A percentile compares a stretch with the other conserved stretches of the same genome.
These are phyloP conservation scores for Philantomba maxwellii DNA, from an alignment of 2,113 vertebrate species.

Conservation along the genomic window DNA sequence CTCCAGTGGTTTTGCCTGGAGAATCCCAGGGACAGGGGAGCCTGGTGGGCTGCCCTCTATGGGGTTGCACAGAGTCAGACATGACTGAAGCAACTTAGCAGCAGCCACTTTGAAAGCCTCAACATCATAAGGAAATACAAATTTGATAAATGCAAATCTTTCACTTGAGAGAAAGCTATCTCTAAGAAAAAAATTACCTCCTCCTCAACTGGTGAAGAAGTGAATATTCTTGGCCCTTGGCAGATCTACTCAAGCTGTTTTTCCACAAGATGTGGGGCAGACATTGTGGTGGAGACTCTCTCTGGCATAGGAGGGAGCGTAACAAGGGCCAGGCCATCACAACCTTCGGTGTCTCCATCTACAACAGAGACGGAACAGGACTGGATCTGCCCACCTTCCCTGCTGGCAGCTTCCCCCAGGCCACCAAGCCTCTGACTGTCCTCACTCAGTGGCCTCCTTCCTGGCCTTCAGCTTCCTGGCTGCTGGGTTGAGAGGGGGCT, in stretches of 20 bases:
- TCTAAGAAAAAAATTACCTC: not conserved
- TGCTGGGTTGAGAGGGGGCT: not conserved
- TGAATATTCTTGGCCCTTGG: not conserved
- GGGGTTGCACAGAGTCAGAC: too few relatives aligned
- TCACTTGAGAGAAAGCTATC: not conserved
- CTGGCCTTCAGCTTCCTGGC: not conserved
- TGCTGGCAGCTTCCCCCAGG: not conserved
- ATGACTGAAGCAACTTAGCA: too few relatives aligned
- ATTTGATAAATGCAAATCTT: not conserved
- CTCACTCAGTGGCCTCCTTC: not conserved
- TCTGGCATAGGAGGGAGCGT: not conserved
- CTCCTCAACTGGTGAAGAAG: not conserved
- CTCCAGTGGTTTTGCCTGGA: too few relatives aligned
- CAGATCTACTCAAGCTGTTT: not conserved
- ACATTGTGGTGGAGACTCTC: not conserved
- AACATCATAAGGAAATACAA: not conserved
- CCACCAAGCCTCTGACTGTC: too few relatives aligned
- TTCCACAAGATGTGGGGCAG: not conserved
- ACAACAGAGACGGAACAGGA: not conserved
- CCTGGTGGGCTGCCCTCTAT: too few relatives aligned
- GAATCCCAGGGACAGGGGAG: too few relatives aligned
- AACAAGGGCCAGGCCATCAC: accelerated
- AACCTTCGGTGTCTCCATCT: not conserved
- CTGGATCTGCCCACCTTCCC: not conserved
- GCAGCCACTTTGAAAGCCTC: not conserved